These are phyloP conservation scores for Passerina amoena DNA, from an alignment of 2,113 vertebrate genomes.

Conservation along the genomic window DNA sequence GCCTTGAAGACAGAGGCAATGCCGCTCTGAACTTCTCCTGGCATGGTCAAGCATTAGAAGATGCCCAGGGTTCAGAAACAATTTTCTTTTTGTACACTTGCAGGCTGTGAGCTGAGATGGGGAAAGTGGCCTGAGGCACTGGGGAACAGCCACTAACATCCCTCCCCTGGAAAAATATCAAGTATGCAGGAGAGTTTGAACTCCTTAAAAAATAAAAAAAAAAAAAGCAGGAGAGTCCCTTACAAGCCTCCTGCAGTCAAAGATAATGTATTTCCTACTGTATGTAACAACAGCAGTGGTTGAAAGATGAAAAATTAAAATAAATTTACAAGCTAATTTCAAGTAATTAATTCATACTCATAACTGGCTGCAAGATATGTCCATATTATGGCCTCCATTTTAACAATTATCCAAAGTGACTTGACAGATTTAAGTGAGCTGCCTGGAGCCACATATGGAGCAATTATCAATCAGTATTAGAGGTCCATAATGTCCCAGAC, in stretches of 20 bases:
- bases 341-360: constrained; percentile 27
- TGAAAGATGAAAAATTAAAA: background rate
- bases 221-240: background rate
- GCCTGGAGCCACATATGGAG: constrained; percentile 1
- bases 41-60: background rate
- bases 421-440: constrained; percentile 19
- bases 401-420: constrained; percentile 16
- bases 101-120: background rate
- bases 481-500: background rate
- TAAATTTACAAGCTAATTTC: background rate
- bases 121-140: background rate
- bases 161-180: background rate
- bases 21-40: background rate
- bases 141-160: background rate
- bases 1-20: background rate
- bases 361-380: background rate
- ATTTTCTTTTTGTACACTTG: background rate
- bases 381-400: background rate
- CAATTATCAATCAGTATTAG: constrained; percentile 14
- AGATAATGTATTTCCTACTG: background rate
- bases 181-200: background rate
- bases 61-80: background rate
- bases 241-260: background rate
- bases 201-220: background rate
- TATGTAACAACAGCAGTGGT: background rate